phyloP scores from a whole-genome alignment of 1,140 invertebrate species.

The Zaprionus gabonicus region DNA sequence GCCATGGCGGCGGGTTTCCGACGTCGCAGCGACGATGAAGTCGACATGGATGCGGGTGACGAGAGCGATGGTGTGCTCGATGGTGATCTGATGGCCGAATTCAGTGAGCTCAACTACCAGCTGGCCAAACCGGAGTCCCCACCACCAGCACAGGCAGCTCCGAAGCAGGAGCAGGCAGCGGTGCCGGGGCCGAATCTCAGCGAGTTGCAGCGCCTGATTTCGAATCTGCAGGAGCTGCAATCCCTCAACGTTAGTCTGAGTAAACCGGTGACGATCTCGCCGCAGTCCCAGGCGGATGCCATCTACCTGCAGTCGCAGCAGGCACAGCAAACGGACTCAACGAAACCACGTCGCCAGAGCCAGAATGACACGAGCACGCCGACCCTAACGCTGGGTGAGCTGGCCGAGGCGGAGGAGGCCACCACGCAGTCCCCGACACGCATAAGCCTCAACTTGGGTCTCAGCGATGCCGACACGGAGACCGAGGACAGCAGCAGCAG shows the following conservation, averaged over 20 bases:
- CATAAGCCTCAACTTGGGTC: constrained; percentile 55
- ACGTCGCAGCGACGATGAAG: constrained; percentile 63
- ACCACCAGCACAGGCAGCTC: constrained; percentile 1
- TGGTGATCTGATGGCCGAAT: constrained; percentile 77
- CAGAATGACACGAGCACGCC: constrained; percentile 25
- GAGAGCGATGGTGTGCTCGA: constrained; percentile 51
- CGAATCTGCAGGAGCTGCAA: constrained; percentile 79
- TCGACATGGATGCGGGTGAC: constrained; percentile 22
- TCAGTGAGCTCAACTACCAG: constrained; percentile 79
- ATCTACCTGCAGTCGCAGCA: constrained; percentile 67
- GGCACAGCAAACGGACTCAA: constrained; percentile 45
- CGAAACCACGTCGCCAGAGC: constrained; percentile 67
- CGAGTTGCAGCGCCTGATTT: constrained; percentile 81
- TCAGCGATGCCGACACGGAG: constrained; percentile 47
- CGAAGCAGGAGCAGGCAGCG: background rate
- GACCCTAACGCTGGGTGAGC: background rate
- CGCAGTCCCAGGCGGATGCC: constrained; percentile 47
- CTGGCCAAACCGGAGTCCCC: constrained; percentile 65
- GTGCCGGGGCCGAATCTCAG: constrained; percentile 40
- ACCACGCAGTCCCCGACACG: constrained; percentile 60
- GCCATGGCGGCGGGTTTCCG: constrained; percentile 58
- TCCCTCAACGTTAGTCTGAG: constrained; percentile 84
- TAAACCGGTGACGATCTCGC: constrained; percentile 61
- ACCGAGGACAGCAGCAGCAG: background rate
- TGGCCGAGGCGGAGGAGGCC: background rate